Percentiles rank a stretch among this genome's conserved stretches.
These are phyloP conservation scores for Siphlonurus alternatus DNA, from an alignment of 2,888 invertebrate species.

Conservation along the genomic window DNA sequence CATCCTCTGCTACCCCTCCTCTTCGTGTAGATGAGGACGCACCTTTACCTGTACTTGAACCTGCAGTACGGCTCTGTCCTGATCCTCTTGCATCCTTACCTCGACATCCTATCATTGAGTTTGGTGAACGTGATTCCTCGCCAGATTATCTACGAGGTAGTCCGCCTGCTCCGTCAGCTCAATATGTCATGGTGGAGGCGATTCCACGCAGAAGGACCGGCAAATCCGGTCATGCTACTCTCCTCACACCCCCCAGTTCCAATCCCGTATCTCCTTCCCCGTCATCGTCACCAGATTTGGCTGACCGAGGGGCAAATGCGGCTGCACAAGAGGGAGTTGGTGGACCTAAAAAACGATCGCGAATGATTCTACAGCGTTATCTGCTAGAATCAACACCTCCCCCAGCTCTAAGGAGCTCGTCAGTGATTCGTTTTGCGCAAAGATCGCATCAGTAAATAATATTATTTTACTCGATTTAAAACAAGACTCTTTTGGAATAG, in stretches of 20 bases:
- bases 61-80: constrained; percentile 19
- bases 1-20: neutral
- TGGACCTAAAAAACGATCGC: constrained; percentile 51
- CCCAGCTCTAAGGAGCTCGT: neutral
- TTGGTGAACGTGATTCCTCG: neutral
- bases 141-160: neutral
- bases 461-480: too few species aligned
- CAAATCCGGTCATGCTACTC: constrained; percentile 8
- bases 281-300: constrained; percentile 35
- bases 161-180: neutral
- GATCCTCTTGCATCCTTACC: constrained; percentile 18
- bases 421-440: neutral
- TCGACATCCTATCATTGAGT: neutral
- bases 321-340: constrained; percentile 32
- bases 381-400: neutral
- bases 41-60: constrained; percentile 13
- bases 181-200: neutral
- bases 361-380: constrained; percentile 40
- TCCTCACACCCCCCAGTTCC: constrained; percentile 39
- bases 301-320: constrained; percentile 30
- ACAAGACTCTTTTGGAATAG: too few species aligned
- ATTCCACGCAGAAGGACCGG: constrained; percentile 3
- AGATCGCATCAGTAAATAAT: neutral
- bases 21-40: neutral
- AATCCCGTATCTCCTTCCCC: constrained; percentile 37